phyloP scores from a whole-genome alignment of 2,888 invertebrate genomes.

The Anorthoa munda region DNA sequence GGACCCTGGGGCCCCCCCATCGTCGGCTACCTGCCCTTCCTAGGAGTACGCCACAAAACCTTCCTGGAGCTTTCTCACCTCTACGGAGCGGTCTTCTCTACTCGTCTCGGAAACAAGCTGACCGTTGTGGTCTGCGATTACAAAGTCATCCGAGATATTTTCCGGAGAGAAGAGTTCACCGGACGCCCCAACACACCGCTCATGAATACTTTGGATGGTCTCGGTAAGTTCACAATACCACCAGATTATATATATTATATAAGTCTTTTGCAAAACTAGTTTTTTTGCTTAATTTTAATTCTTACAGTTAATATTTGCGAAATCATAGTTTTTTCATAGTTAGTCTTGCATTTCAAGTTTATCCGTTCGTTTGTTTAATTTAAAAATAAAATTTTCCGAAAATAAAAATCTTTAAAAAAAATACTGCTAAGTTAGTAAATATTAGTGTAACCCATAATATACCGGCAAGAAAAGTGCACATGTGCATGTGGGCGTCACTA shows the following conservation, averaged over 20 bases:
- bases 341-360: neutral
- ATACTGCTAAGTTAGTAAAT: conserved; percentile 14
- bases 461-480: conserved; percentile 68
- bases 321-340: neutral
- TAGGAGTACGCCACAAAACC: conserved; percentile 95
- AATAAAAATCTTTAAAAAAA: neutral
- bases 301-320: neutral
- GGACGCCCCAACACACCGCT: conserved; percentile 97
- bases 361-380: neutral
- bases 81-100: conserved; percentile 96
- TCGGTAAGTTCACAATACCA: conserved; percentile 93
- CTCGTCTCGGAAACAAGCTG: conserved; percentile 95
- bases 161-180: conserved; percentile 96
- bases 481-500: conserved; percentile 79
- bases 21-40: conserved; percentile 95
- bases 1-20: conserved; percentile 97
- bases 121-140: conserved; percentile 97
- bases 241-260: neutral
- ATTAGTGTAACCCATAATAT: conserved; percentile 26
- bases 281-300: neutral
- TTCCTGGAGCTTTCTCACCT: conserved; percentile 94
- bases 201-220: conserved; percentile 96
- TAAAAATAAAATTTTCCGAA: neutral
- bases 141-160: conserved; percentile 96
- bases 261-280: neutral